Percentiles rank a stretch among this genome's conserved stretches.
phyloP scores from a whole-genome alignment of 2,113 vertebrate species.

The Hypanus sabinus region DNA sequence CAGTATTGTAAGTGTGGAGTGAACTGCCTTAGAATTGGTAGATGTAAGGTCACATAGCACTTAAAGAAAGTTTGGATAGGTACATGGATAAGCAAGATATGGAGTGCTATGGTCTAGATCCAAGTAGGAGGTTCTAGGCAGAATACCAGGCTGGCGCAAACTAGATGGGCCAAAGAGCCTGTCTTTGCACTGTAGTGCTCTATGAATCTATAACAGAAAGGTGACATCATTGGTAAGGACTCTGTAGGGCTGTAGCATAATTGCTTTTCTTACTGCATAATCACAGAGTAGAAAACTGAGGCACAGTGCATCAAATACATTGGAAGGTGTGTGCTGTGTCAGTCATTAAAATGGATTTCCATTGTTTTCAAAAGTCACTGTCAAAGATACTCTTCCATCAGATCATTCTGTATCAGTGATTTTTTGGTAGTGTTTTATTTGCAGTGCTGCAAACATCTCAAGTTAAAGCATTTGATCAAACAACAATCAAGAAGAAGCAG shows the following conservation, averaged over 20 bases:
- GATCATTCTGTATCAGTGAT: not conserved
- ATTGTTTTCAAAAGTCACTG: constrained; percentile 32
- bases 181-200: too few species aligned
- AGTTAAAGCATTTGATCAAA: constrained; percentile 17
- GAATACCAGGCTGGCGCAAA: too few species aligned
- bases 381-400: constrained; percentile 22
- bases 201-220: too few species aligned
- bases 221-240: not conserved
- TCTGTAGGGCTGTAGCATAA: not conserved
- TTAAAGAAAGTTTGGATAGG: too few species aligned
- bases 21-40: too few species aligned
- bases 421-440: not conserved
- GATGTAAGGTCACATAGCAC: too few species aligned
- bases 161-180: too few species aligned
- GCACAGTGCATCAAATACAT: not conserved
- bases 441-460: not conserved
- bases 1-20: too few species aligned
- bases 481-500: not conserved
- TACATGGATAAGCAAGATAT: too few species aligned
- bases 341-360: constrained; percentile 19
- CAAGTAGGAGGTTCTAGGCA: too few species aligned
- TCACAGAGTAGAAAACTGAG: not conserved
- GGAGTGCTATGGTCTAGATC: too few species aligned
- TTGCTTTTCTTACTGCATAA: not conserved
- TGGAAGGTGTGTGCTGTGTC: not conserved